Base-by-base conservation (phyloP, 2,888 invertebrate species). In the Lymantria monacha region DNA sequence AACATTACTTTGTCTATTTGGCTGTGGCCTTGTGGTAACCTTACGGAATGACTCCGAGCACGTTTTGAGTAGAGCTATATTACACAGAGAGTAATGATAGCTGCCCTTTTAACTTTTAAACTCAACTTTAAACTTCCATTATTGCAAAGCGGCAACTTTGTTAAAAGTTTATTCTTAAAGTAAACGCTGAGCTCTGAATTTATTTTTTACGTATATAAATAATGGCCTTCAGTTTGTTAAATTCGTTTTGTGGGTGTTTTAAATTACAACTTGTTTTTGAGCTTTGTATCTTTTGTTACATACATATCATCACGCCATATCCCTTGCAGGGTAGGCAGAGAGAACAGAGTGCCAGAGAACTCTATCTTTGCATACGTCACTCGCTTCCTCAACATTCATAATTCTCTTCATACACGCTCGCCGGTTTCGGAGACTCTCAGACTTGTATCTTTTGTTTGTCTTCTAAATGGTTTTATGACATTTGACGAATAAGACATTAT, bases 61-160 rank as follows among this genome's bases (percentile, higher is more conserved):
- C 22, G 5, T 22, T 22, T 22, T 22, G 22, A 22, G 5, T 5
- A 22, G 5, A 22, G 22, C 22, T 22, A 22, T 53, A 51, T 53
- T 44, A 41, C 55, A 30, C 55, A 30, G 52, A 67, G 61, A 66
- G 67, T 67, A 66, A 65, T 63, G 65, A 55, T 44, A 40, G 54
- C 22, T 43, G 42, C 42, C 51, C 51, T 44, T 51, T 63, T 51
- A 59, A 65, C 50, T 65, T 66, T 46, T 44, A 45, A 63, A 51
- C 55, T 56, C 40, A 57, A 66, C 61, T 57, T 55, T 58, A 48
- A 61, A 55, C 62, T 38, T 46, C 57, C 60, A 67, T 66, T 58
- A 60, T 57, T 57, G 50, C 54, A 57, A 53, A 41, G 47, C 37
- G 40, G 44, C 12, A 64, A 64, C 61, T 63, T 65, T 62, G 53